phyloP scores from a whole-genome alignment of 2,797 vertebrate species.

The Hypotaenidia philippensis region DNA sequence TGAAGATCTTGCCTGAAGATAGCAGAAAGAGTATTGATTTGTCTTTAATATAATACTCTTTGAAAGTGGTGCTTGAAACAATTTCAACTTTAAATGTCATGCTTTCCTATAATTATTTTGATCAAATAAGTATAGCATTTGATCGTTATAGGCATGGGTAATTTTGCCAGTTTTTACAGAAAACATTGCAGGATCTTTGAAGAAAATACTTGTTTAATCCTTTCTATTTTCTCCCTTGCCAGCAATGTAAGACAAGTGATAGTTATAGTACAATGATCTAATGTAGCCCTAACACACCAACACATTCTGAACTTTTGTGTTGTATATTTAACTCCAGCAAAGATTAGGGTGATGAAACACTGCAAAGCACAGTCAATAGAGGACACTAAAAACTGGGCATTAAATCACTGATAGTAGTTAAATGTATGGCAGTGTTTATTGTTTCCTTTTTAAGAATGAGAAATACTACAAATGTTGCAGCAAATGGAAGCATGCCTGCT shows the following conservation, averaged over 20 bases:
- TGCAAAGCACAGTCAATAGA: background rate
- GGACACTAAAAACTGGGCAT: background rate
- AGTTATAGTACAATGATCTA: slow-evolving; percentile 26
- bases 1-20: slow-evolving; percentile 66
- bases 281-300: background rate
- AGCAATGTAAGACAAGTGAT: background rate
- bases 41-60: slow-evolving; percentile 69
- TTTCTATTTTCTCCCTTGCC: slow-evolving; percentile 49
- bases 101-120: slow-evolving; percentile 76
- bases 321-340: slow-evolving; percentile 18
- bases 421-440: background rate
- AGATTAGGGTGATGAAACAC: background rate
- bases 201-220: slow-evolving; percentile 71
- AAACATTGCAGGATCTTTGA: slow-evolving; percentile 49
- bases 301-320: background rate
- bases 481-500: background rate
- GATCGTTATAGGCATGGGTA: slow-evolving; percentile 47
- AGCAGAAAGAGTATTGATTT: slow-evolving; percentile 68
- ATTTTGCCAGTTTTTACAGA: slow-evolving; percentile 59
- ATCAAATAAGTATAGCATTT: slow-evolving; percentile 68
- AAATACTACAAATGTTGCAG: background rate
- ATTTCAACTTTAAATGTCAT: slow-evolving; percentile 74
- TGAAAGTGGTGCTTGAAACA: slow-evolving; percentile 65
- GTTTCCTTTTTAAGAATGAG: background rate
- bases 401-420: background rate